Evolutionary conservation across 2,797 vertebrate species (phyloP).

Genomic region (Centroberyx gerrardi): DNA sequence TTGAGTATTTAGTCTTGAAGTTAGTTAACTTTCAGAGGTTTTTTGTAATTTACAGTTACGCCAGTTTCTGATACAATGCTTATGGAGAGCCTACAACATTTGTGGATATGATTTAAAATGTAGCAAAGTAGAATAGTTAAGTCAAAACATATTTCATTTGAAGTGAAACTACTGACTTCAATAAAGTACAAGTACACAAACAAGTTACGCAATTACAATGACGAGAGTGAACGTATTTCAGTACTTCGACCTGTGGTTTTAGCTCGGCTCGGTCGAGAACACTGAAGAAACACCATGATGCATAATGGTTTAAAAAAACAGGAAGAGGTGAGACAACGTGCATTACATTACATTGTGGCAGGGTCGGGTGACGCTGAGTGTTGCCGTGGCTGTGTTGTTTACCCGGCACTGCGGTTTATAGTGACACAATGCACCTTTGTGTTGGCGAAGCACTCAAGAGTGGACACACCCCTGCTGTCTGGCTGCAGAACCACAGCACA

Average conservation of each 20-base stretch:
- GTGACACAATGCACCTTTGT: slow-evolving; percentile 63
- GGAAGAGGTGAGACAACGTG: slow-evolving; percentile 30
- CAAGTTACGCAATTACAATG: too few species aligned
- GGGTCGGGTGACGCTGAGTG: slow-evolving; percentile 27
- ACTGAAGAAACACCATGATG: neutral
- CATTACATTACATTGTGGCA: slow-evolving; percentile 21
- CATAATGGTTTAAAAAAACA: neutral
- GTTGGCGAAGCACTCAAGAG: slow-evolving; percentile 5
- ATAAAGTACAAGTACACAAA: neutral
- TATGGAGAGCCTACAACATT: too few species aligned
- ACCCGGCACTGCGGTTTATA: slow-evolving; percentile 38
- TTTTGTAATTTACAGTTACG: too few species aligned
- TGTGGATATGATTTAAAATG: too few species aligned
- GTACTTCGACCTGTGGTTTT: neutral
- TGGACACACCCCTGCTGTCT: slow-evolving; percentile 30
- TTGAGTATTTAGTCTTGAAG: too few species aligned
- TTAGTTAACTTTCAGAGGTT: too few species aligned
- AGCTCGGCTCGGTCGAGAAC: slow-evolving; percentile 18
- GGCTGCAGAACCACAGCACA: slow-evolving; percentile 17
- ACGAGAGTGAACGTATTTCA: neutral
- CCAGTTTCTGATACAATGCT: too few species aligned
- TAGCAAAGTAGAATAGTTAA: too few species aligned
- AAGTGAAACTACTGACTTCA: too few species aligned
- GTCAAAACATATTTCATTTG: too few species aligned
- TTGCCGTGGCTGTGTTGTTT: slow-evolving; percentile 35